Percentiles rank a stretch among this genome's conserved stretches.
Conservation (phyloP, 2,797 vertebrate species). For the Bradypodion ventrale region DNA sequence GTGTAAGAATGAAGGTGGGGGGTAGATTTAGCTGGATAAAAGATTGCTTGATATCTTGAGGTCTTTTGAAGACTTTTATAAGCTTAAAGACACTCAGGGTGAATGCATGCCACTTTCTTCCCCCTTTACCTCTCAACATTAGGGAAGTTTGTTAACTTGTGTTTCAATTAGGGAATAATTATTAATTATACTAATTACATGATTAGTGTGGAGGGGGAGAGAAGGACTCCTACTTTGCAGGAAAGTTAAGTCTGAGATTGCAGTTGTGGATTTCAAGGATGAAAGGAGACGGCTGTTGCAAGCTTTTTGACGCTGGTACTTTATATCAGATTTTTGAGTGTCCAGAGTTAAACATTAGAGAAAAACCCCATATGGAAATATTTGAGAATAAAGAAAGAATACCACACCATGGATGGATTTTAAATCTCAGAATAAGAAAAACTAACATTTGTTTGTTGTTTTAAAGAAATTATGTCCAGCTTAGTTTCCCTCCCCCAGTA, state of each 20-base stretch:
- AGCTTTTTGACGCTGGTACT: constrained; percentile 34
- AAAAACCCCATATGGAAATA: background rate
- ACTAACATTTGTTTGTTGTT: background rate
- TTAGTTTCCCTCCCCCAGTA: background rate
- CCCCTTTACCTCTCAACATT: constrained; percentile 70
- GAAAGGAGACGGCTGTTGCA: constrained; percentile 53
- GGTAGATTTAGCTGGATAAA: constrained; percentile 84
- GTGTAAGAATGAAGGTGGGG: constrained; percentile 79
- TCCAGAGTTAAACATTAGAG: constrained; percentile 37
- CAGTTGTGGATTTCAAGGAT: constrained; percentile 38
- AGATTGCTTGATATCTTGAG: constrained; percentile 83
- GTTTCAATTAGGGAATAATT: constrained; percentile 79
- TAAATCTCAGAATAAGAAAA: constrained; percentile 2
- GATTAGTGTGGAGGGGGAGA: constrained; percentile 53
- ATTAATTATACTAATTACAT: constrained; percentile 80
- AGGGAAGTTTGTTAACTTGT: constrained; percentile 80
- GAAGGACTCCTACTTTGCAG: constrained; percentile 62
- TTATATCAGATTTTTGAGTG: constrained; percentile 36
- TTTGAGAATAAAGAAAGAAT: constrained; percentile 17
- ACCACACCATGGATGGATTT: background rate
- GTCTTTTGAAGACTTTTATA: constrained; percentile 86
- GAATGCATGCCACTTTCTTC: constrained; percentile 76
- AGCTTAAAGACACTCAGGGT: constrained; percentile 79
- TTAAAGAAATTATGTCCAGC: background rate
- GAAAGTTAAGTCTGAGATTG: constrained; percentile 59